Evolutionary conservation across 1,140 invertebrate genomes (phyloP), one percentile per base, ranked within the genome.

Genomic region (Zaprionus inermis): DNA sequence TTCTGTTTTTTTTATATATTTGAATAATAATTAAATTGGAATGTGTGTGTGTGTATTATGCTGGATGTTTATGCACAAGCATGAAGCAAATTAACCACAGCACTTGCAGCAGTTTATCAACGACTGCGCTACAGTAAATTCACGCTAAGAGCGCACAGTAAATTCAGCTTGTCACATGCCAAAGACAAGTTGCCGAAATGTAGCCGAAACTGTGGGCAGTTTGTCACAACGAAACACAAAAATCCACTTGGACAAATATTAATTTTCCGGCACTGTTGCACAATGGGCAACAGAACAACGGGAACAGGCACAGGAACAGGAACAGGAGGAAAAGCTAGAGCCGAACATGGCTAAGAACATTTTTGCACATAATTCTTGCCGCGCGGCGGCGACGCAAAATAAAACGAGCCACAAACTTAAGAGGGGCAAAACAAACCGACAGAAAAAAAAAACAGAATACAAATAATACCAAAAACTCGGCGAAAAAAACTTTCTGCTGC

Each of bases 231-330:
- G 5, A 22, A 30, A 20, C 44, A 55, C 36, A 24, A 65, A 76
- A 76, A 72, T 66, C 61, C 61, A 72, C 73, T 76, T 72, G 73
- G 38, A 72, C 54, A 76, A 76, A 76, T 76, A 76, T 76, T 76
- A 72, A 76, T 76, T 76, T 76, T 76, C 54, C 51, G 68, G 41
- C 67, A 41, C 41, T 71, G 72, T 75, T 54, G 67, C 41, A 28
- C 22, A 52, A n/a, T n/a, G n/a, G 41, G 34, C 32, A 66, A 41
- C 54, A 51, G 34, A 24, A 55, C 20, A n/a, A n/a, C 32, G 52
- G 12, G 14, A 54, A 57, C 18, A 28, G 41, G 10, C 20, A 30
- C 44, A 55, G 52, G 32, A 57, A 55, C 30, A 16, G 9, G 28
- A 34, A 20, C n/a, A 55, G 16, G n/a, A 5, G 54, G n/a, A 4